These are phyloP conservation scores for Himalopsyche anomala DNA, from an alignment of 2,888 invertebrate genomes.

Conservation along the genomic window DNA sequence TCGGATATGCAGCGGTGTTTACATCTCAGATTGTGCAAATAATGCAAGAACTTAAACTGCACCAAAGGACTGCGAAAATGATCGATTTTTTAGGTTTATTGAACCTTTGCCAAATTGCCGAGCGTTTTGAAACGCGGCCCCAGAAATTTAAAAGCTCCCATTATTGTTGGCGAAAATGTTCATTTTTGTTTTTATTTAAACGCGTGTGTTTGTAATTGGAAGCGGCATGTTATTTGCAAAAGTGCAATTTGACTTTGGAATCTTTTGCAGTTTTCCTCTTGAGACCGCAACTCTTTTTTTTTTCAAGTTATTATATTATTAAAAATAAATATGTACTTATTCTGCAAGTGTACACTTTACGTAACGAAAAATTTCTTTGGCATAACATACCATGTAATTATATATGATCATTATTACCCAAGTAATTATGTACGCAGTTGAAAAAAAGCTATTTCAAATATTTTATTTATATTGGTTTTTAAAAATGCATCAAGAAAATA, in stretches of 20 bases:
- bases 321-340: background rate
- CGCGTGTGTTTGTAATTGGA: constrained; percentile 8
- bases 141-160: background rate
- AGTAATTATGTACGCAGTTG: background rate
- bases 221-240: constrained; percentile 19
- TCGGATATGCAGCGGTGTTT: background rate
- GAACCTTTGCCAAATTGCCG: constrained; percentile 9
- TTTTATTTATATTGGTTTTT: background rate
- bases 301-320: constrained; percentile 2
- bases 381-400: background rate
- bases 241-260: constrained; percentile 27
- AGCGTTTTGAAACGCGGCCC: background rate
- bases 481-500: background rate
- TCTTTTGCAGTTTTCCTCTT: background rate
- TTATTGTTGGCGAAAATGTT: background rate
- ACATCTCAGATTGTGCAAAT: constrained; percentile 29
- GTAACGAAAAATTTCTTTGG: background rate
- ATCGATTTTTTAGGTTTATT: constrained; percentile 13
- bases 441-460: background rate
- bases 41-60: constrained; percentile 12
- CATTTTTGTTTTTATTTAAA: background rate
- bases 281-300: background rate
- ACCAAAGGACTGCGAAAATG: constrained; percentile 21
- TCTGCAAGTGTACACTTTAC: background rate
- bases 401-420: background rate